phyloP scores from a whole-genome alignment of 2,113 vertebrate species.

The Ibidorhyncha struthersii region DNA sequence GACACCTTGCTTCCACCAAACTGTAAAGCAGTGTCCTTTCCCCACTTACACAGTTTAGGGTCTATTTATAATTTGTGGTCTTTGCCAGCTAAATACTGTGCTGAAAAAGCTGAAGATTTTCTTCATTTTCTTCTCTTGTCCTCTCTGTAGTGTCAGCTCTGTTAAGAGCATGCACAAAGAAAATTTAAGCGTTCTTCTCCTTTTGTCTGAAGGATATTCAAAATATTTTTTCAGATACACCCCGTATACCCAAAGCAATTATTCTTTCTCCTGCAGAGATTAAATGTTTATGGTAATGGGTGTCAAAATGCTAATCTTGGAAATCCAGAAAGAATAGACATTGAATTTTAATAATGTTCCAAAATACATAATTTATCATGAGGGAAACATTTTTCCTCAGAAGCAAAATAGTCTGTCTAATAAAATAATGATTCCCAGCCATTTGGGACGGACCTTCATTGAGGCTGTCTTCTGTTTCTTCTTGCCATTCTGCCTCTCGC shows the following conservation, averaged over 20 bases:
- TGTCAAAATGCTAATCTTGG: slow-evolving; percentile 35
- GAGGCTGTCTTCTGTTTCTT: neutral
- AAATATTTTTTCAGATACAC: neutral
- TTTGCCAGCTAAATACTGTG: neutral
- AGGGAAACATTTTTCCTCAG: neutral
- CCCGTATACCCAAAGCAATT: neutral
- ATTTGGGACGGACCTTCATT: neutral
- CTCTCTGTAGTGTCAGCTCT: neutral
- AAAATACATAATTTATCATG: slow-evolving; percentile 23
- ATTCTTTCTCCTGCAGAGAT: neutral
- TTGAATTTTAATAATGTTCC: slow-evolving; percentile 29
- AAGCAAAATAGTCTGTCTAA: neutral
- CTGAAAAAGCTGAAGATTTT: neutral
- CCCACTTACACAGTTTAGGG: neutral
- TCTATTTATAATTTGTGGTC: neutral
- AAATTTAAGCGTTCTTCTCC: neutral
- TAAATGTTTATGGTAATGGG: slow-evolving; percentile 26
- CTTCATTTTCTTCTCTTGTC: neutral
- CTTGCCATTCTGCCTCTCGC: neutral
- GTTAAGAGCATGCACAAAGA: neutral
- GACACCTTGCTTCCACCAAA: neutral
- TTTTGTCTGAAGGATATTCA: slow-evolving; percentile 2
- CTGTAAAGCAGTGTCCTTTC: neutral
- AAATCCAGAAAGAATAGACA: neutral
- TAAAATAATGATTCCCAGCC: neutral